Conservation (phyloP, 2,113 vertebrate species). For the Stictonetta naevosa region DNA sequence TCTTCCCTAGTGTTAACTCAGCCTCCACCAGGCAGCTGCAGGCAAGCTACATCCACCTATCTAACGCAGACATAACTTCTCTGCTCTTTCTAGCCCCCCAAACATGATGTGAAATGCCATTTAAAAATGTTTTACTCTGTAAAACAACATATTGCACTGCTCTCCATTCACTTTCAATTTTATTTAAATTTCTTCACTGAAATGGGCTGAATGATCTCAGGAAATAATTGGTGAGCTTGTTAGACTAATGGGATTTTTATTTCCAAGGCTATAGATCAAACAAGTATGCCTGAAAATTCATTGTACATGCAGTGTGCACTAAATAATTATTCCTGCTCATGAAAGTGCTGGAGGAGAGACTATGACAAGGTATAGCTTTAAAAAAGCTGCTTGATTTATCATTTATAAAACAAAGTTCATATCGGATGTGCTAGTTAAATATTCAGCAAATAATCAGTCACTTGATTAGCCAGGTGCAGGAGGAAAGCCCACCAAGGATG, state of each 20-base stretch:
- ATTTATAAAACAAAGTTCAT: conserved; percentile 11
- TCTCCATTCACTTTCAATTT: conserved; percentile 50
- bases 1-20: background rate
- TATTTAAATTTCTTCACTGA: conserved; percentile 18
- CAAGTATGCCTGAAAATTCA: conserved; percentile 60
- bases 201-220: conserved; percentile 24
- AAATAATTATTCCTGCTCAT: conserved; percentile 62
- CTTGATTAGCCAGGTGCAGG: background rate
- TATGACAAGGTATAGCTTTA: conserved; percentile 31
- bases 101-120: background rate
- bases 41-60: background rate
- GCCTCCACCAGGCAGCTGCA: background rate
- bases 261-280: conserved; percentile 71
- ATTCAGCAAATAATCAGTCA: background rate
- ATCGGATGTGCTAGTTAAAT: background rate
- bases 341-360: conserved; percentile 56
- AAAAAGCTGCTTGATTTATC: conserved; percentile 39
- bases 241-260: conserved; percentile 74
- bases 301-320: conserved; percentile 45
- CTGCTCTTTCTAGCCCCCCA: background rate
- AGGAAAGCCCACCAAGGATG: background rate
- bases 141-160: conserved; percentile 5
- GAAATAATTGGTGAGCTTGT: conserved; percentile 69
- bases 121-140: conserved; percentile 24
- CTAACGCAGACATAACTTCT: background rate